Evolutionary conservation across 2,113 vertebrate genomes (phyloP).

Genomic region (Peucedramus taeniatus): DNA sequence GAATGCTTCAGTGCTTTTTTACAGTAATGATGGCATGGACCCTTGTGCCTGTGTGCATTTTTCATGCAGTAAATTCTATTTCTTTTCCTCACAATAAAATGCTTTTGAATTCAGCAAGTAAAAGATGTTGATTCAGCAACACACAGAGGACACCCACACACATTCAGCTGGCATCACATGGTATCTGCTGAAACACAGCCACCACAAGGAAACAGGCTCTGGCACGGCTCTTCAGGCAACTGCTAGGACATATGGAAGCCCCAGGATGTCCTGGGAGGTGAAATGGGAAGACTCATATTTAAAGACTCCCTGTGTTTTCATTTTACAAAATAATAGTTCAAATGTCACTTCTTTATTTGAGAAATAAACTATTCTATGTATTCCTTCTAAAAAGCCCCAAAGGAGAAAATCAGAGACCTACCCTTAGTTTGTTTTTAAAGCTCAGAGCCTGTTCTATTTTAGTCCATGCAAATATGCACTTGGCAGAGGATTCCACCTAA

Average conservation of each 20-base stretch:
- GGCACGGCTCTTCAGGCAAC: not conserved
- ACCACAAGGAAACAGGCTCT: accelerated
- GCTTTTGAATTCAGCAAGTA: not conserved
- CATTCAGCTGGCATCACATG: not conserved
- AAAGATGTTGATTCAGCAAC: not conserved
- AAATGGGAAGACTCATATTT: not conserved
- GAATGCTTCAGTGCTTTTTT: not conserved
- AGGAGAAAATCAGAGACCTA: not conserved
- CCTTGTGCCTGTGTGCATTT: not conserved
- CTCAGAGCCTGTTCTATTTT: not conserved
- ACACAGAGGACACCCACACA: not conserved
- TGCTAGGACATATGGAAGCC: not conserved
- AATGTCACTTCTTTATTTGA: not conserved
- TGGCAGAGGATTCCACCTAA: constrained; percentile 2
- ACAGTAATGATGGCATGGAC: not conserved
- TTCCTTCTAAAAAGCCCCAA: not conserved
- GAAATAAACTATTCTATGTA: not conserved
- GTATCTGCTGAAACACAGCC: not conserved
- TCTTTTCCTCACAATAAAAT: not conserved
- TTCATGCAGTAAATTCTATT: not conserved
- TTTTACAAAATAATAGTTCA: not conserved
- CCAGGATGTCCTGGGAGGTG: not conserved
- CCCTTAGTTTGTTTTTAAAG: not conserved
- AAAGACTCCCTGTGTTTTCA: not conserved
- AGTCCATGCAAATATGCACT: not conserved